These are phyloP conservation scores for Bombus soroeensis DNA, from an alignment of 1,140 invertebrate genomes.

Conservation along the genomic window DNA sequence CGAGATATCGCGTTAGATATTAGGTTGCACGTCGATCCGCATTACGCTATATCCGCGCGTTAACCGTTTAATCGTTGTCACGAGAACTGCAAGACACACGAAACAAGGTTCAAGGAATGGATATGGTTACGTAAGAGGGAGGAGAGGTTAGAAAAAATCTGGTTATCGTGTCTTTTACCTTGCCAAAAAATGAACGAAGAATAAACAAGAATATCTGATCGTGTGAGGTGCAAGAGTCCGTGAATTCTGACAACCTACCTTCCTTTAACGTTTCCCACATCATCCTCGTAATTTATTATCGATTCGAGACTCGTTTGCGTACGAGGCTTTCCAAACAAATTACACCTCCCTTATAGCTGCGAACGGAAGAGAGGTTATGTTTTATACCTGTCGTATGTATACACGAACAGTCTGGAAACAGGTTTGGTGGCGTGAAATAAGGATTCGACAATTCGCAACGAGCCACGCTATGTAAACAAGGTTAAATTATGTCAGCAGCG, in stretches of 20 bases:
- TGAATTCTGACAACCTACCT: not conserved
- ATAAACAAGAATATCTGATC: not conserved
- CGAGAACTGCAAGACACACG: not conserved
- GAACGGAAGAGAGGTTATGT: not conserved
- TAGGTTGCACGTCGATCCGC: too few relatives aligned
- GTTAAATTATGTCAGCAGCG: not conserved
- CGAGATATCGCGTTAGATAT: not conserved
- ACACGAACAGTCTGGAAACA: not conserved
- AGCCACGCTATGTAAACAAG: slow-evolving; percentile 5
- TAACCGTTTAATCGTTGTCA: not conserved
- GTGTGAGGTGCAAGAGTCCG: not conserved
- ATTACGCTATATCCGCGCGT: not conserved
- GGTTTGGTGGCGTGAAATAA: not conserved
- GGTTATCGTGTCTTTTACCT: not conserved
- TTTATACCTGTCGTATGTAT: too few relatives aligned
- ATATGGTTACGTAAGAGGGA: not conserved
- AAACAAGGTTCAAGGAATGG: not conserved
- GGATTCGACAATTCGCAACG: not conserved
- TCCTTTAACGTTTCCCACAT: not conserved
- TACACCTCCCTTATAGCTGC: not conserved
- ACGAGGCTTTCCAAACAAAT: not conserved
- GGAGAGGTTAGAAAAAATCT: not conserved
- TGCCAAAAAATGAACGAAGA: not conserved
- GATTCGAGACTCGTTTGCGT: not conserved
- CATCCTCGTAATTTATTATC: not conserved